Conservation (phyloP, 2,113 vertebrate genomes). For the Elephantulus edwardii region DNA sequence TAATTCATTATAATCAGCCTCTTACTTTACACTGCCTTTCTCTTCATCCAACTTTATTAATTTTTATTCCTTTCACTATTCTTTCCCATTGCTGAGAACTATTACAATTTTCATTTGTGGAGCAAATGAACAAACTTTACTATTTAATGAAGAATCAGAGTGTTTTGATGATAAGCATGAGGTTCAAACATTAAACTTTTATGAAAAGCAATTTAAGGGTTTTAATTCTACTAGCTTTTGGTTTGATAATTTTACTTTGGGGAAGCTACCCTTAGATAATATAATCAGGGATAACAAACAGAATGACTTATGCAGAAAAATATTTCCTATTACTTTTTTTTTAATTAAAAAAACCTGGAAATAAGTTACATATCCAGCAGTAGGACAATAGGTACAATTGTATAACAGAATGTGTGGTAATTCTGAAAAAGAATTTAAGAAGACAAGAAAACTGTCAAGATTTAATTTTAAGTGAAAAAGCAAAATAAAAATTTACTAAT, state of each 20-base stretch:
- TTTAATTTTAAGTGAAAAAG: neutral
- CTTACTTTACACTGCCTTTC: too few species aligned
- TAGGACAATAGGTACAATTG: neutral
- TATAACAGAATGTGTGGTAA: neutral
- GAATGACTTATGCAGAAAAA: neutral
- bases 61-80: too few species aligned
- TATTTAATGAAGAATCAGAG: neutral
- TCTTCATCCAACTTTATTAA: too few species aligned
- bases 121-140: neutral
- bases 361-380: neutral
- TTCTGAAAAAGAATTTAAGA: conserved; percentile 10
- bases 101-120: too few species aligned
- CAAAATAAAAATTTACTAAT: neutral
- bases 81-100: too few species aligned
- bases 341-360: neutral
- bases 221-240: neutral
- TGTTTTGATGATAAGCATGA: neutral
- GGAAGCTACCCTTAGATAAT: neutral
- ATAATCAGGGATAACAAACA: neutral
- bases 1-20: too few species aligned
- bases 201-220: neutral
- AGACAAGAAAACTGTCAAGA: conserved; percentile 21
- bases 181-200: neutral
- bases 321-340: neutral
- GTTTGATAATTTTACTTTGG: neutral